A percentile compares a stretch with the other conserved stretches of the same genome.
Evolutionary conservation across 2,888 invertebrate genomes (phyloP).

Genomic region (Andrena dorsata): DNA sequence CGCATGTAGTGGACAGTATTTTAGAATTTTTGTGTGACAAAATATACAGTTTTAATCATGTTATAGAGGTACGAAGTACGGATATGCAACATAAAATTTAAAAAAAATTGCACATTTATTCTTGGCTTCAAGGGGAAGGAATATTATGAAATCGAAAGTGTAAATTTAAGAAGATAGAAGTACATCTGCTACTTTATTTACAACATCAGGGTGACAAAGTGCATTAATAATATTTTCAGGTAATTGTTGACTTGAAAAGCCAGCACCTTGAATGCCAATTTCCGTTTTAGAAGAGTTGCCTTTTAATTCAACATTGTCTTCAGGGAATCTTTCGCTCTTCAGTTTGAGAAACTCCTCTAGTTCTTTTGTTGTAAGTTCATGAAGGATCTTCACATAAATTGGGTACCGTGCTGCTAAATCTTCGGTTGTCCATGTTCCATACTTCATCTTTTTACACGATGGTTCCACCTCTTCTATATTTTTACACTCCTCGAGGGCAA

Average conservation of each 20-base stretch:
- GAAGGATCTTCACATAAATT: conserved; percentile 59
- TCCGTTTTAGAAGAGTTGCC: conserved; percentile 4
- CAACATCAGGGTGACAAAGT: conserved; percentile 88
- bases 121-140: too few relatives aligned
- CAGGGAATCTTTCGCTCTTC: conserved; percentile 70
- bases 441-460: conserved; percentile 36
- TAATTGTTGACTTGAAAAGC: conserved; percentile 31
- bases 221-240: conserved; percentile 87
- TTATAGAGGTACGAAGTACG: too few relatives aligned
- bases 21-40: too few relatives aligned
- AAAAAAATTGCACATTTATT: too few relatives aligned
- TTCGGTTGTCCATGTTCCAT: conserved; percentile 61
- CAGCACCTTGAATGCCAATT: not conserved
- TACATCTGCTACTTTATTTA: conserved; percentile 85
- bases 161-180: conserved; percentile 43
- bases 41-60: too few relatives aligned
- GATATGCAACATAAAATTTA: too few relatives aligned
- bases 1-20: too few relatives aligned
- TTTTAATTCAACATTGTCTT: conserved; percentile 24
- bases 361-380: conserved; percentile 63
- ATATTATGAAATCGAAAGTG: not conserved
- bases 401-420: conserved; percentile 72
- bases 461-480: conserved; percentile 13
- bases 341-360: conserved; percentile 68
- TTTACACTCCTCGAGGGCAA: conserved; percentile 72